Percentiles rank a stretch among this genome's conserved stretches.
Conservation (phyloP, 2,797 vertebrate species). For the Paramormyrops hopkinsi region DNA sequence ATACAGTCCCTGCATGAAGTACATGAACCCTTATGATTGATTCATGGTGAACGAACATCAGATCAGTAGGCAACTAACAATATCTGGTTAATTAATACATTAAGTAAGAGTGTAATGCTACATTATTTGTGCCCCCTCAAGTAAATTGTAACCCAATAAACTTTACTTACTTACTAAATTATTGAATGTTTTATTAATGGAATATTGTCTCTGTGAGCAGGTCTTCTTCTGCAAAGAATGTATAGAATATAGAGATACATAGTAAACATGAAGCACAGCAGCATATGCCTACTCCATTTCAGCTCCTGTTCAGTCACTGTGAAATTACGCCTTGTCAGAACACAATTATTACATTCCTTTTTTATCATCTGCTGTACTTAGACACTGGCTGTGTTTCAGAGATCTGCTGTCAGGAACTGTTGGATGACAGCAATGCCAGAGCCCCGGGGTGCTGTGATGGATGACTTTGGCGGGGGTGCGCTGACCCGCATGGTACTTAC, state of each 20-base stretch:
- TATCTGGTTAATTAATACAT: not conserved
- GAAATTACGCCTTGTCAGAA: not conserved
- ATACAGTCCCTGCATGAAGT: not conserved
- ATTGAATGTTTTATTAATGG: not conserved
- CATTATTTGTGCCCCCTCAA: not conserved
- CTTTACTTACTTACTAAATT: not conserved
- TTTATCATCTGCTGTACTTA: not conserved
- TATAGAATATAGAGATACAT: not conserved
- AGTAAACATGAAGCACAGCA: not conserved
- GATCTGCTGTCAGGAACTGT: not conserved
- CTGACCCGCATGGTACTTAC: not conserved
- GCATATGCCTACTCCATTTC: not conserved
- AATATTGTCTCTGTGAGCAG: not conserved
- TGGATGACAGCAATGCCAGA: not conserved
- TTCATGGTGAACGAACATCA: not conserved
- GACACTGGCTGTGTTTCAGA: not conserved
- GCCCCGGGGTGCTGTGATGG: not conserved
- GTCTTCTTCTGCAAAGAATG: not conserved
- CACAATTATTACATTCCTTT: constrained; percentile 3
- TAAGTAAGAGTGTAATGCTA: not conserved
- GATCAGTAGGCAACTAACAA: not conserved
- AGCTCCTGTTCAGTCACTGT: not conserved
- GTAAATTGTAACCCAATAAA: not conserved
- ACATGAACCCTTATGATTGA: not conserved
- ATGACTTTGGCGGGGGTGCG: not conserved